Evolutionary conservation across 2,888 invertebrate species (phyloP).

Genomic region (Brenthis ino): DNA sequence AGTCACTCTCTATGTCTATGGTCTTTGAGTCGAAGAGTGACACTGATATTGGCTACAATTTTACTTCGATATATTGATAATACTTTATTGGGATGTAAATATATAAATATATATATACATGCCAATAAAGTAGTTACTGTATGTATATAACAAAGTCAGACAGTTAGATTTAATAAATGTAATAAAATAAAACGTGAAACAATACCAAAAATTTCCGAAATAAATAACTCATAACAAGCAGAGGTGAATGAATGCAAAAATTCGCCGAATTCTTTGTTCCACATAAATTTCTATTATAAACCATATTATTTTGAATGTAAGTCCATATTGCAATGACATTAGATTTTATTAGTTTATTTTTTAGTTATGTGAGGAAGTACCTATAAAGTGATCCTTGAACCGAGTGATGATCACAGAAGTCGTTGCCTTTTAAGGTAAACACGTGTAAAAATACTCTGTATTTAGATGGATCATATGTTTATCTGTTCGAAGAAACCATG

Average conservation of each 20-base stretch:
- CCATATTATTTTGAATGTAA: constrained; percentile 25
- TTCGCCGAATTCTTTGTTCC: background rate
- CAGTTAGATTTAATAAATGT: background rate
- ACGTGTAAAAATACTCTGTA: constrained; percentile 34
- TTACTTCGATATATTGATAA: too few species aligned
- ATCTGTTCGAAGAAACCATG: constrained; percentile 19
- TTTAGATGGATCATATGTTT: constrained; percentile 12
- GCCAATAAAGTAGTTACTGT: too few species aligned
- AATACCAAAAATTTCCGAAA: constrained; percentile 11
- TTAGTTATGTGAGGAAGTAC: constrained; percentile 38
- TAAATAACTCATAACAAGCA: constrained; percentile 10
- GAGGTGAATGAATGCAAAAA: constrained; percentile 21
- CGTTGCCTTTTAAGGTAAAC: constrained; percentile 50
- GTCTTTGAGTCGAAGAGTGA: too few species aligned
- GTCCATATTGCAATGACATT: constrained; percentile 18
- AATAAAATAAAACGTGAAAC: background rate
- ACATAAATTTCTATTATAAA: background rate
- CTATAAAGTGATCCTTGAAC: constrained; percentile 50
- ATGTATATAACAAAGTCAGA: too few species aligned
- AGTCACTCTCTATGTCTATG: too few species aligned
- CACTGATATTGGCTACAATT: too few species aligned
- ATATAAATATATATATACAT: too few species aligned
- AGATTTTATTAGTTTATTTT: constrained; percentile 34
- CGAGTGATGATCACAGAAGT: constrained; percentile 49
- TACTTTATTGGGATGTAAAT: too few species aligned